These are phyloP conservation scores for Eurystomus glaucurus DNA, from an alignment of 2,797 vertebrate species.

Conservation along the genomic window DNA sequence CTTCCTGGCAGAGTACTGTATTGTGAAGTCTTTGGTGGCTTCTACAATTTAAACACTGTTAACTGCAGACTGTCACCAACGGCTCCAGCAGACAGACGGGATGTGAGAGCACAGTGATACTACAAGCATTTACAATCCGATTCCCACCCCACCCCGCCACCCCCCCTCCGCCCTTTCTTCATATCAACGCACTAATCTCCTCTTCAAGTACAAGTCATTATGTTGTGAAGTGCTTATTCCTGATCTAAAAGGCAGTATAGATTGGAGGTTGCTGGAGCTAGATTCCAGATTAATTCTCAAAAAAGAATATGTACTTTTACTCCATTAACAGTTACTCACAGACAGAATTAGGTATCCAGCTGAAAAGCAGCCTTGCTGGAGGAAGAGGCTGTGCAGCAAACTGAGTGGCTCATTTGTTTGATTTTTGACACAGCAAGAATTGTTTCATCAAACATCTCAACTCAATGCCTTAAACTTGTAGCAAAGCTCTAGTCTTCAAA, in stretches of 20 bases:
- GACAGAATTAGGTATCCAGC: background rate
- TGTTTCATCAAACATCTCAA: background rate
- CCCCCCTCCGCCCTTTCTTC: background rate
- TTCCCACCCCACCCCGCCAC: background rate
- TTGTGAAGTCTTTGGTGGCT: background rate
- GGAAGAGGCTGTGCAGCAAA: background rate
- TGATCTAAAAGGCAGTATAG: background rate
- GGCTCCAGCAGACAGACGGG: background rate
- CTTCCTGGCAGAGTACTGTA: background rate
- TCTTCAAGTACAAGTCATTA: background rate
- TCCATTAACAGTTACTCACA: background rate
- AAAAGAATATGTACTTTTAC: background rate
- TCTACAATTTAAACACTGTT: background rate
- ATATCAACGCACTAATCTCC: background rate
- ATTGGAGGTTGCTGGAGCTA: background rate
- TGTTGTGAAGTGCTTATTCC: background rate
- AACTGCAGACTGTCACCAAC: background rate
- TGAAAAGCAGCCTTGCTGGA: background rate
- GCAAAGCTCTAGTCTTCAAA: background rate
- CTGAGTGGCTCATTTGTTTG: background rate
- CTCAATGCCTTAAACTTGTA: background rate
- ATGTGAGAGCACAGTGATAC: background rate
- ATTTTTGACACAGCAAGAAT: background rate
- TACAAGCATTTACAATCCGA: background rate
- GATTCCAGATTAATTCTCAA: background rate